phyloP scores from a whole-genome alignment of 2,888 invertebrate species.

The Quadroppia sp. region DNA sequence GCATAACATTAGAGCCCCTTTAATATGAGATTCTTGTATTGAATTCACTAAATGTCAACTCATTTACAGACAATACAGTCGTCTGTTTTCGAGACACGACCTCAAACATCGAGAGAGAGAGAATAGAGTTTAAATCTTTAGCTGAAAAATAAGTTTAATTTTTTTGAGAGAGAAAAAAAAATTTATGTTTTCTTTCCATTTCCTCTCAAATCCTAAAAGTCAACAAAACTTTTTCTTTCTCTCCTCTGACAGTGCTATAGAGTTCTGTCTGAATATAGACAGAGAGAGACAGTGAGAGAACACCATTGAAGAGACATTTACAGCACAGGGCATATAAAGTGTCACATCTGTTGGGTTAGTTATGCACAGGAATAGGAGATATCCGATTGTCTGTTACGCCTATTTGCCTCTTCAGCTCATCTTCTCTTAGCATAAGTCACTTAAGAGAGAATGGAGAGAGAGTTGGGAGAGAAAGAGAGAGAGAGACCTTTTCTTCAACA shows the following conservation, averaged over 20 bases:
- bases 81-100: no score
- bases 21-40: not conserved
- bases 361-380: not conserved
- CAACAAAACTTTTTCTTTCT: conserved; percentile 16
- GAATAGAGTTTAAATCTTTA: not conserved
- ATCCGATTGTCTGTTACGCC: conserved; percentile 31
- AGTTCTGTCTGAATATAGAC: not conserved
- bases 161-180: not conserved
- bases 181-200: conserved; percentile 16
- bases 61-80: not conserved
- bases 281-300: not conserved
- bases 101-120: no score
- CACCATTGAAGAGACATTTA: not conserved
- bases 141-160: not conserved
- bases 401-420: conserved; percentile 25
- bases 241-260: not conserved
- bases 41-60: not conserved
- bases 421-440: not conserved
- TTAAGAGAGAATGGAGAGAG: not conserved
- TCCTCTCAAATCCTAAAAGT: conserved; percentile 33
- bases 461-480: not conserved
- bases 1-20: not conserved
- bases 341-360: conserved; percentile 37
- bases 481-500: not conserved
- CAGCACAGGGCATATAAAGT: conserved; percentile 21